A percentile compares a stretch with the other conserved stretches of the same genome.
phyloP scores from a whole-genome alignment of 1,140 invertebrate species.

The Antheraea pernyi region DNA sequence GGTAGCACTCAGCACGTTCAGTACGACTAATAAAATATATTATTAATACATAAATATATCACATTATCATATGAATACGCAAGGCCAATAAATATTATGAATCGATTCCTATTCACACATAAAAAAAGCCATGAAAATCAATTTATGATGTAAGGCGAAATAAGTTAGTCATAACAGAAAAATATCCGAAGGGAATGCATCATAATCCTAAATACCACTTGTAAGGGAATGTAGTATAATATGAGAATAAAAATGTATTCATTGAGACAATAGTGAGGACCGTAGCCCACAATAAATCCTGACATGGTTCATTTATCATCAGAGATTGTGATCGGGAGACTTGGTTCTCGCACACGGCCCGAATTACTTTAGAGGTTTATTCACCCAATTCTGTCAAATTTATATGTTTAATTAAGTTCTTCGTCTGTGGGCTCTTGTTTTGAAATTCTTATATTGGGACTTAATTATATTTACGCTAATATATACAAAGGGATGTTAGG shows the following conservation, averaged over 20 bases:
- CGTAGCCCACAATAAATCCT: conserved; percentile 70
- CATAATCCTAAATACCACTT: conserved; percentile 68
- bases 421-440: background rate
- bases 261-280: conserved; percentile 75
- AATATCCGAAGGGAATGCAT: conserved; percentile 31
- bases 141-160: conserved; percentile 64
- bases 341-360: conserved; percentile 44
- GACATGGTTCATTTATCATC: conserved; percentile 73
- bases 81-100: conserved; percentile 57
- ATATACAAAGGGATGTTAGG: background rate
- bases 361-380: conserved; percentile 64
- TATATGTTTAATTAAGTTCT: conserved; percentile 36
- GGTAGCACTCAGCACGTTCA: background rate
- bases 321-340: conserved; percentile 63
- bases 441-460: background rate
- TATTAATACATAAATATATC: conserved; percentile 43
- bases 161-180: conserved; percentile 49
- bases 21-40: conserved; percentile 26
- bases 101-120: conserved; percentile 57
- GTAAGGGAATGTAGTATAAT: conserved; percentile 35
- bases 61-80: conserved; percentile 69
- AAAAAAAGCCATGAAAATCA: conserved; percentile 71
- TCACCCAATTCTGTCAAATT: conserved; percentile 52
- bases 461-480: background rate
- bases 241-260: conserved; percentile 76